phyloP scores from a whole-genome alignment of 2,113 vertebrate genomes.

The Vulpes ferrilata region DNA sequence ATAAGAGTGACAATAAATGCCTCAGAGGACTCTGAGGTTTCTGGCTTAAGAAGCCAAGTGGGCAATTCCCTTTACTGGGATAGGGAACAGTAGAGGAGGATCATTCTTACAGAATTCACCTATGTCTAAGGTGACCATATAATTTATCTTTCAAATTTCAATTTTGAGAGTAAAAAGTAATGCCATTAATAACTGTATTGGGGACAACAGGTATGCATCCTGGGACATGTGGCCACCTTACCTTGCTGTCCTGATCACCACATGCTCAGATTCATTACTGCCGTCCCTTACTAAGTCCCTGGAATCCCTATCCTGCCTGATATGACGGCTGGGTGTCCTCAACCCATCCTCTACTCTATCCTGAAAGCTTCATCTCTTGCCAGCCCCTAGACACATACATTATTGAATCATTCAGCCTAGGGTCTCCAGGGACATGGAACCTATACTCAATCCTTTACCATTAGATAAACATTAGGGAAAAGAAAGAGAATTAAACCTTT shows the following conservation, averaged over 20 bases:
- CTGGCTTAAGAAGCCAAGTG: background rate
- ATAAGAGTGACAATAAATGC: background rate
- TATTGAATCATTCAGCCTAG: constrained; percentile 79
- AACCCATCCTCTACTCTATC: background rate
- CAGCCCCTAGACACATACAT: constrained; percentile 73
- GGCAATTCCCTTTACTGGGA: background rate
- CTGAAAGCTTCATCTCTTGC: constrained; percentile 41
- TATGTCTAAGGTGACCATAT: background rate
- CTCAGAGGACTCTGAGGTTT: background rate
- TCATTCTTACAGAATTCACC: background rate
- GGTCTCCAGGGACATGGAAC: constrained; percentile 68
- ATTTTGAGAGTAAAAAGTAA: constrained; percentile 18
- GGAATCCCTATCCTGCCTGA: background rate
- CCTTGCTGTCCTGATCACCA: constrained; percentile 1
- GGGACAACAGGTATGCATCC: background rate
- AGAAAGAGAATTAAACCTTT: constrained; percentile 80
- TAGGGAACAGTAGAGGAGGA: background rate
- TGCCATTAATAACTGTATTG: background rate
- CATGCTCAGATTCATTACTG: background rate
- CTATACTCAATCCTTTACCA: constrained; percentile 79
- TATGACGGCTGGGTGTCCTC: background rate
- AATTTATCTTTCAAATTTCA: background rate
- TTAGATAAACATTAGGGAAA: constrained; percentile 81
- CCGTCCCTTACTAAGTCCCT: background rate
- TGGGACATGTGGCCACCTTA: background rate